These are phyloP conservation scores for Oreocharis arfaki DNA, from an alignment of 2,113 vertebrate genomes.

Conservation along the genomic window DNA sequence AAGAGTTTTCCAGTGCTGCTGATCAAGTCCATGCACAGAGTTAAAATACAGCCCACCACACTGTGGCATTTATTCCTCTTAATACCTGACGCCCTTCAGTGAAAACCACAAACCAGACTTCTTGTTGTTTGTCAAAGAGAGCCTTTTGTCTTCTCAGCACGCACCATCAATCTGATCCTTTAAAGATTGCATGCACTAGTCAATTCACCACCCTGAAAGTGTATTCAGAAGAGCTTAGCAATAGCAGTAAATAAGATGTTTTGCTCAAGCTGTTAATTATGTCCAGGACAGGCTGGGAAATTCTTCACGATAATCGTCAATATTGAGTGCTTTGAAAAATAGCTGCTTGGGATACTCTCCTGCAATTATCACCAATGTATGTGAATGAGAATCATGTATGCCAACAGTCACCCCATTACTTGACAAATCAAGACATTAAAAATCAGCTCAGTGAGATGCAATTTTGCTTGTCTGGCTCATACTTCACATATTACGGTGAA, in stretches of 20 bases:
- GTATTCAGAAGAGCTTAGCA: background rate
- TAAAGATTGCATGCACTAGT: background rate
- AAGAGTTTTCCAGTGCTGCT: background rate
- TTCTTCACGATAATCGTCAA: conserved; percentile 56
- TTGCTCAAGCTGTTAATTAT: conserved; percentile 57
- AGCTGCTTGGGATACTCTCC: conserved; percentile 39
- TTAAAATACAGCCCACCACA: background rate
- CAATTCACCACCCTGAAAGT: background rate
- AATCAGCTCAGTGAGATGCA: conserved; percentile 54
- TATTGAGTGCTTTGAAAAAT: conserved; percentile 63
- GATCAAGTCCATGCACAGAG: background rate
- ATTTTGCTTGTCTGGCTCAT: conserved; percentile 61
- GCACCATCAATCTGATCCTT: background rate
- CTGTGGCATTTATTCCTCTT: background rate
- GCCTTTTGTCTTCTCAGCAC: background rate
- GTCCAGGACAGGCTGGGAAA: conserved; percentile 48
- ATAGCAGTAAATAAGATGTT: conserved; percentile 26
- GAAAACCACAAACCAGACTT: background rate
- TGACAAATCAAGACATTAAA: conserved; percentile 59
- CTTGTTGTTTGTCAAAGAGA: background rate
- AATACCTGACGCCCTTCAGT: background rate
- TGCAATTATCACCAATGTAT: conserved; percentile 53
- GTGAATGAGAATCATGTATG: conserved; percentile 59
- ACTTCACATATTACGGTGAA: conserved; percentile 41
- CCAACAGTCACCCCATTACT: conserved; percentile 20